Evolutionary conservation across 2,113 vertebrate genomes (phyloP).

Genomic region (Limnothrissa miodon): DNA sequence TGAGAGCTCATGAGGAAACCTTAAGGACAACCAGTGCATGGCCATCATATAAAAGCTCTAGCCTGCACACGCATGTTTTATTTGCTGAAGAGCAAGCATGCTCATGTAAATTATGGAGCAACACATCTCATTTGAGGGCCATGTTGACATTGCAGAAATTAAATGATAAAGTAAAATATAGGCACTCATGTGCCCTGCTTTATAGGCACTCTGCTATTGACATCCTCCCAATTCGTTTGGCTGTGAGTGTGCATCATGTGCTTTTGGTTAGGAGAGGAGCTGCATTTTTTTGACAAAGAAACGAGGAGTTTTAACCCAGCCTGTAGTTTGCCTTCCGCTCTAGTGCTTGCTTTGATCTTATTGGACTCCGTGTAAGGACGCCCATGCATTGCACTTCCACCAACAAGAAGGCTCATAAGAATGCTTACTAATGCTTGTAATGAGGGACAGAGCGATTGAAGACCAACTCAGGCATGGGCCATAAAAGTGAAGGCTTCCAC

Average conservation of each 20-base stretch:
- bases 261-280: slow-evolving; percentile 44
- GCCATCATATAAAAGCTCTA: not conserved
- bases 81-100: not conserved
- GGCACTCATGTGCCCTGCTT: not conserved
- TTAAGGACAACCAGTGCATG: slow-evolving; percentile 17
- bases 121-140: slow-evolving; percentile 10
- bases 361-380: slow-evolving; percentile 36
- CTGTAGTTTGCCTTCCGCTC: slow-evolving; percentile 4
- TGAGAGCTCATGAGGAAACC: slow-evolving; percentile 21
- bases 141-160: not conserved
- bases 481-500: slow-evolving; percentile 39
- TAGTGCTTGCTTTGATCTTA: slow-evolving; percentile 21
- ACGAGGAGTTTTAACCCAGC: slow-evolving; percentile 24
- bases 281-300: slow-evolving; percentile 28
- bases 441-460: not conserved
- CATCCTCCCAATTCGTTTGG: slow-evolving; percentile 46
- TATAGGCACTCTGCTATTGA: slow-evolving; percentile 37
- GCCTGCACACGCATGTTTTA: not conserved
- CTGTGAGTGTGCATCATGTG: slow-evolving; percentile 44
- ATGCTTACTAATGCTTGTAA: slow-evolving; percentile 39
- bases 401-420: slow-evolving; percentile 32
- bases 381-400: slow-evolving; percentile 21
- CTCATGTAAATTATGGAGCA: not conserved
- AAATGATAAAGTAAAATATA: not conserved
- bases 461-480: slow-evolving; percentile 28